Evolutionary conservation across 2,797 vertebrate genomes (phyloP).

Genomic region (Etheostoma perlongum): DNA sequence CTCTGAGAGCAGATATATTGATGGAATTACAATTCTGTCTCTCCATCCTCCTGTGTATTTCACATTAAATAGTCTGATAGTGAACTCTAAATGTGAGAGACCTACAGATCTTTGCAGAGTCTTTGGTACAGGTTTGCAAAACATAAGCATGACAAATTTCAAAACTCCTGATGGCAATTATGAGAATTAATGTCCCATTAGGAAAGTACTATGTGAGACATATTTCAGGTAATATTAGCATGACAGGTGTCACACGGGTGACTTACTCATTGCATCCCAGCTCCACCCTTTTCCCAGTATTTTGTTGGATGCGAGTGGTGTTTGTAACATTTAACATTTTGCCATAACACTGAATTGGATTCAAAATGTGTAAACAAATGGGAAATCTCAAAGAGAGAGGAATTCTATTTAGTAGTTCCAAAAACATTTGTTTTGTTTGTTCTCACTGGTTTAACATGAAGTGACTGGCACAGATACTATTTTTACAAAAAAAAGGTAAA

Average conservation of each 20-base stretch:
- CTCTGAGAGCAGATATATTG: background rate
- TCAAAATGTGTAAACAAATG: background rate
- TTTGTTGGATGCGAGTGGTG: background rate
- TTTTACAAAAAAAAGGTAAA: background rate
- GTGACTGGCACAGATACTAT: background rate
- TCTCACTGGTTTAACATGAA: background rate
- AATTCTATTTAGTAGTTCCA: background rate
- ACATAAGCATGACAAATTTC: background rate
- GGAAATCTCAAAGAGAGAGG: background rate
- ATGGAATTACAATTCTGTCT: background rate
- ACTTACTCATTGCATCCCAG: background rate
- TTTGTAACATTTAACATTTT: background rate
- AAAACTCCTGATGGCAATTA: background rate
- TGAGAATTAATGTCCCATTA: background rate
- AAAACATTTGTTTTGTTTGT: background rate
- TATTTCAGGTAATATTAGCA: too few relatives aligned
- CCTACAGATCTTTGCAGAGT: background rate
- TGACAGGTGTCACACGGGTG: background rate
- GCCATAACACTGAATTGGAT: background rate
- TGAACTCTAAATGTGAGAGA: slow-evolving; percentile 13
- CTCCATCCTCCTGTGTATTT: background rate
- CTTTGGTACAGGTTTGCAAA: background rate
- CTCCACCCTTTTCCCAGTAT: background rate
- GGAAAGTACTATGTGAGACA: background rate
- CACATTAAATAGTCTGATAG: slow-evolving; percentile 1